phyloP scores from a whole-genome alignment of 30 jellyfish, hydroid and myxozoan genomes.

The Turritopsis dohrnii region DNA sequence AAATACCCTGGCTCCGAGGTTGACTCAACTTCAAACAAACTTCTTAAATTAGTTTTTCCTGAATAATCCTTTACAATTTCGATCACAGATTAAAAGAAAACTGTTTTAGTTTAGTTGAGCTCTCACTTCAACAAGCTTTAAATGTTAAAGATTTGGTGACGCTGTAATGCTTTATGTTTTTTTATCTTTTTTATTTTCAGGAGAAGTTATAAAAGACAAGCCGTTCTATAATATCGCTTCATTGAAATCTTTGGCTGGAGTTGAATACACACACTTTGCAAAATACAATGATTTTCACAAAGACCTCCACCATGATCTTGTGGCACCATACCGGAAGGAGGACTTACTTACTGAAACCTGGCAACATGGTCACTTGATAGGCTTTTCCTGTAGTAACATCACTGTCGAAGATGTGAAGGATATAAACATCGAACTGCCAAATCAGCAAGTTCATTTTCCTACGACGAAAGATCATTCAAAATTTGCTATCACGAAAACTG shows the following conservation, averaged over 20 bases:
- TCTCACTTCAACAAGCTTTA: no score
- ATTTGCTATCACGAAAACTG: constrained; percentile 49
- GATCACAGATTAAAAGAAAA: no score
- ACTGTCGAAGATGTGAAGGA: constrained; percentile 58
- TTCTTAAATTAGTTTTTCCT: no score
- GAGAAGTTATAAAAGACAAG: constrained; percentile 40
- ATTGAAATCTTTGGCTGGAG: constrained; percentile 61
- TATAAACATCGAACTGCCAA: not conserved
- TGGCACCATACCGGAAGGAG: constrained; percentile 62
- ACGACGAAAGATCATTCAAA: constrained; percentile 77
- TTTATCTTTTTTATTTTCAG: not conserved
- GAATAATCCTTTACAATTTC: no score
- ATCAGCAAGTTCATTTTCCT: constrained; percentile 34
- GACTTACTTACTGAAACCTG: constrained; percentile 81
- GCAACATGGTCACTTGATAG: constrained; percentile 72
- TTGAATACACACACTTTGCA: constrained; percentile 51
- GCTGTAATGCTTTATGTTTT: no score
- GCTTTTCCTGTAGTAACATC: constrained; percentile 51
- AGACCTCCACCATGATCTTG: constrained; percentile 71
- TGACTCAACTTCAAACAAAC: no score
- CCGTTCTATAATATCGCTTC: constrained; percentile 46
- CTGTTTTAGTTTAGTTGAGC: no score
- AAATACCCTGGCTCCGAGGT: no score
- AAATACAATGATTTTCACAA: constrained; percentile 49
- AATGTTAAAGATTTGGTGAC: no score